These are phyloP conservation scores for Loris lydekkerianus DNA, from an alignment of 2,797 vertebrate genomes.

Conservation along the genomic window DNA sequence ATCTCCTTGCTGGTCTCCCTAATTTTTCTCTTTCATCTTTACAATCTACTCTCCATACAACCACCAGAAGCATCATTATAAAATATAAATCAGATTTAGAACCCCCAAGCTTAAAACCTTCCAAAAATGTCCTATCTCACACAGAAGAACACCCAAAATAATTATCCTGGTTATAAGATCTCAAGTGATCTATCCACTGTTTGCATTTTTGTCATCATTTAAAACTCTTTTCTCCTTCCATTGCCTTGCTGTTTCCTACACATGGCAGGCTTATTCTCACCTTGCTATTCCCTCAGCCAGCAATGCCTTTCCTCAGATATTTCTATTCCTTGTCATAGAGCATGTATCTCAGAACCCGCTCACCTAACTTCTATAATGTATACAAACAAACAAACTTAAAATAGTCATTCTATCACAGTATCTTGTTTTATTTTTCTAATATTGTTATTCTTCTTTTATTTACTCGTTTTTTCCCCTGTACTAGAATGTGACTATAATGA, in stretches of 20 bases:
- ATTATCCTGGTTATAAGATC: background rate
- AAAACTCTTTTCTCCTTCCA: background rate
- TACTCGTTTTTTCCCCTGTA: background rate
- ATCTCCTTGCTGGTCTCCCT: background rate
- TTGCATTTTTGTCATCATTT: background rate
- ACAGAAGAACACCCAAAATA: background rate
- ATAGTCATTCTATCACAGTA: background rate
- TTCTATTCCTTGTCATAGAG: background rate
- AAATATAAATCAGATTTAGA: background rate
- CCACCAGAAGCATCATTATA: background rate
- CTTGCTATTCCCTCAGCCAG: background rate
- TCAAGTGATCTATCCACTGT: background rate
- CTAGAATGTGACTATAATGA: background rate
- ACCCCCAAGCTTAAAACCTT: background rate
- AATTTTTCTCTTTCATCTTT: background rate
- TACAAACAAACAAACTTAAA: conserved; percentile 49
- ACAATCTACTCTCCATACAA: background rate
- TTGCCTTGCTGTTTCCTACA: background rate
- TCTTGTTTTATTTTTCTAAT: background rate
- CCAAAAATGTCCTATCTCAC: background rate
- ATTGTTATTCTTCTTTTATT: conserved; percentile 40
- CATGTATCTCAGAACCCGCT: background rate
- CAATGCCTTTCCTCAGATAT: background rate
- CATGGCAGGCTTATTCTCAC: background rate
- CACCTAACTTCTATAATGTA: background rate